These are phyloP conservation scores for Engraulis encrasicolus DNA, from an alignment of 2,113 vertebrate species.

Conservation along the genomic window DNA sequence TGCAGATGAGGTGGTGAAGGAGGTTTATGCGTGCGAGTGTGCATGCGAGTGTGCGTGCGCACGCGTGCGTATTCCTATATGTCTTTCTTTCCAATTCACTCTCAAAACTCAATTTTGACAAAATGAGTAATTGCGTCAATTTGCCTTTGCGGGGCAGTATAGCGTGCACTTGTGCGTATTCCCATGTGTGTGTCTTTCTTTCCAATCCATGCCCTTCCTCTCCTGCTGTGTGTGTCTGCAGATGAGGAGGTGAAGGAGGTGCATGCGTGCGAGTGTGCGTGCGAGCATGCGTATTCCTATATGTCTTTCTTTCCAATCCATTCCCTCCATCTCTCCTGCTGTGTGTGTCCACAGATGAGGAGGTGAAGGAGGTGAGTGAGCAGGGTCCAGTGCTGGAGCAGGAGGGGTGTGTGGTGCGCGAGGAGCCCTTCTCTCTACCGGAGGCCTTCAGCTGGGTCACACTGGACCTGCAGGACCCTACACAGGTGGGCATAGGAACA, in stretches of 20 bases:
- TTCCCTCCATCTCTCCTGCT: too few relatives aligned
- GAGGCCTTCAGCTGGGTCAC: conserved; percentile 92
- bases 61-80: not conserved
- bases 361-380: conserved; percentile 80
- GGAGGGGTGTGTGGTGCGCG: conserved; percentile 76
- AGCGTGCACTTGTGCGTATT: not conserved
- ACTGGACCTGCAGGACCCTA: conserved; percentile 82
- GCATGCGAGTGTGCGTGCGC: not conserved
- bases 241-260: not conserved
- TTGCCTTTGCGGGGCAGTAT: too few relatives aligned
- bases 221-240: too few relatives aligned
- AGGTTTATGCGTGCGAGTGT: too few relatives aligned
- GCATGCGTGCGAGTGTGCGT: too few relatives aligned
- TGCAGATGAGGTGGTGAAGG: not conserved
- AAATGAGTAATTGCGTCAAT: too few relatives aligned
- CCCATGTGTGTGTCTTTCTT: not conserved
- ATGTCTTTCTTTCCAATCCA: too few relatives aligned
- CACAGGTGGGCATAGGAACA: conserved; percentile 84
- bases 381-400: conserved; percentile 83
- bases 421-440: conserved; percentile 89
- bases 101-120: too few relatives aligned
- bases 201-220: too few relatives aligned
- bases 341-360: not conserved
- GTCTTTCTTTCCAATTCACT: too few relatives aligned
- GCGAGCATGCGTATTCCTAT: not conserved